Base-by-base conservation (phyloP, 2,888 invertebrate species). In the Falcaria lacertinaria region DNA sequence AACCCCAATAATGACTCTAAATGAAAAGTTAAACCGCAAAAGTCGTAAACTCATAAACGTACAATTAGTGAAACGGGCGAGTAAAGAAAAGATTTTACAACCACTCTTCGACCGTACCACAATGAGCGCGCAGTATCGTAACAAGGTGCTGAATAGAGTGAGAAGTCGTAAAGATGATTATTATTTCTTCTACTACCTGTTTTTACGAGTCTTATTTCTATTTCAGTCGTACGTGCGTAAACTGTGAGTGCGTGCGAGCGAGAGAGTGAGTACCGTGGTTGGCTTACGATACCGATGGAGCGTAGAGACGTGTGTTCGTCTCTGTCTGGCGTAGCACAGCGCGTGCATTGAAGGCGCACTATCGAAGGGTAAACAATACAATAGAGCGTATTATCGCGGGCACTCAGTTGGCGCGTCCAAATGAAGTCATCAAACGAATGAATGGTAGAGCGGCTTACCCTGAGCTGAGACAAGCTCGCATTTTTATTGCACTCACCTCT, bases 161-260 rank as follows among this genome's bases (percentile, higher is more conserved):
- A 90, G 89, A 90, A 89, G 88, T 89, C 88, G 80, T 90, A 90
- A 90, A 90, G 87, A 88, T 90, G 89, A 90, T 89, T 89, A 90
- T 90, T 90, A 90, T 90, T 89, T 90, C 89, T 87, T 88, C 89
- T 89, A 90, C 89, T 89, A 89, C 89, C 90, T 89, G 89, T 89
- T 90, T 89, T 89, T 89, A 87, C 85, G 88, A 83, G 77, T 69
- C 67, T 64, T 77, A 58, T 64, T 60, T 63, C 77, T 69, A 61
- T 88, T 78, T 66, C 84, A 57, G 57, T 89, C 78, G 54, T 63
- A 49, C 81, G 57, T 63, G 52, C 11, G 47, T 35, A 34, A 14
- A 22, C n/a, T 13, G 4, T 2, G 14, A 22, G 43, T 43, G 36
- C 45, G 48, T 47, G 50, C 56, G 54, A 39, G 82, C 47, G 63